phyloP scores from a whole-genome alignment of 2,113 vertebrate species.

The Oophaga pumilio region DNA sequence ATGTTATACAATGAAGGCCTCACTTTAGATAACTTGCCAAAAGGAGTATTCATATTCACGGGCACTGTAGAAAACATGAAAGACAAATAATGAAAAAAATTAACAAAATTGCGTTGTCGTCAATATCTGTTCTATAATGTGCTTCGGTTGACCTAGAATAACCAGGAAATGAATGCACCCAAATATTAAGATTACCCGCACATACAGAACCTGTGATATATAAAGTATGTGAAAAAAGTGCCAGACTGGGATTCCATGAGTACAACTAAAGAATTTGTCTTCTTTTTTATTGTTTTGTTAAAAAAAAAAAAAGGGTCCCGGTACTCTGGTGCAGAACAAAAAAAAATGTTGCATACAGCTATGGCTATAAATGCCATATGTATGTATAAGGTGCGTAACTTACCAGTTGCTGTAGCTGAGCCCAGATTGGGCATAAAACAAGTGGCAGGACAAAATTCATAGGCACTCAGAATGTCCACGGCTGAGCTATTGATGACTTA shows the following conservation, averaged over 20 bases:
- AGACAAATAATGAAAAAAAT: neutral
- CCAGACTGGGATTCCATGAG: neutral
- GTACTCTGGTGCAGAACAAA: no score
- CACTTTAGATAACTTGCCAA: neutral
- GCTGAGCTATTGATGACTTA: no score
- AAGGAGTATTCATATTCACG: neutral
- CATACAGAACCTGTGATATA: neutral
- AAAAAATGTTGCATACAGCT: no score
- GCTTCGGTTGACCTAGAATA: neutral
- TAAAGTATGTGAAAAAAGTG: neutral
- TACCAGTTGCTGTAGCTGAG: no score
- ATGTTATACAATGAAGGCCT: neutral
- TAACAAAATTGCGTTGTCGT: neutral
- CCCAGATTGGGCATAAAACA: no score
- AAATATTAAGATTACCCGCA: neutral
- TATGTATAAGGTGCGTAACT: no score
- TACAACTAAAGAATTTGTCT: no score
- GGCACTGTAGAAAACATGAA: neutral
- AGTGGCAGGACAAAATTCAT: no score
- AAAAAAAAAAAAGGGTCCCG: no score
- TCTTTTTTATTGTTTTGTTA: no score
- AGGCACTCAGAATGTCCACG: no score
- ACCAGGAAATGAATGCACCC: neutral
- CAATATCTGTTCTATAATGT: neutral
- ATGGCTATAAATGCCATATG: no score